These are phyloP conservation scores for Notothenia coriiceps DNA, from an alignment of 2,113 vertebrate species.

Conservation along the genomic window DNA sequence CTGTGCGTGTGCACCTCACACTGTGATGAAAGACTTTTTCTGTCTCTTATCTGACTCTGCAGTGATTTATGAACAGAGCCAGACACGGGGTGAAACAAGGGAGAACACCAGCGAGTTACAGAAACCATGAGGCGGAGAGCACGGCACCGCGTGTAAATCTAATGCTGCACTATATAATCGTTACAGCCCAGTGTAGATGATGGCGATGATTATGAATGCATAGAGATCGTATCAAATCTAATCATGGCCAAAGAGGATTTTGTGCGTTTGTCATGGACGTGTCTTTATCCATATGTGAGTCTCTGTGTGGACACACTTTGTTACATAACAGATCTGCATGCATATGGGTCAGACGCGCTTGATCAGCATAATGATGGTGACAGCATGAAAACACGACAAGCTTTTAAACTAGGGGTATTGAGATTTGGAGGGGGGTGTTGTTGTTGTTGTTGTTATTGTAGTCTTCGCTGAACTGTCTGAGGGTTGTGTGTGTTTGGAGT, in stretches of 20 bases:
- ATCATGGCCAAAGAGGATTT: conserved; percentile 54
- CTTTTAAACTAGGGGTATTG: conserved; percentile 39
- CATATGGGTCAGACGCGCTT: conserved; percentile 60
- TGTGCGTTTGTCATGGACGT: conserved; percentile 35
- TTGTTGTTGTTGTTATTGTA: neutral
- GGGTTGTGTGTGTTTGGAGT: conserved; percentile 1
- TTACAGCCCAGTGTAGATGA: conserved; percentile 31
- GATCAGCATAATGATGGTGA: conserved; percentile 54
- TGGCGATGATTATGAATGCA: conserved; percentile 7
- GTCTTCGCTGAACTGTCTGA: conserved; percentile 15
- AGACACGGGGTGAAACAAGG: neutral
- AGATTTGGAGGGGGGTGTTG: conserved; percentile 2
- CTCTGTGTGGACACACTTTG: conserved; percentile 28
- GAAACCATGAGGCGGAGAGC: neutral
- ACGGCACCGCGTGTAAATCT: conserved; percentile 4
- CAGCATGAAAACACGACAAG: conserved; percentile 48
- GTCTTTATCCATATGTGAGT: conserved; percentile 46
- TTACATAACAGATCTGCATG: conserved; percentile 60
- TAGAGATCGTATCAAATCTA: conserved; percentile 48
- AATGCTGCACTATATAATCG: conserved; percentile 1
- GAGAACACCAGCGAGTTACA: neutral
- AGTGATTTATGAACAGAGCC: conserved; percentile 37
- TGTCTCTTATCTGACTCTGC: conserved; percentile 25
- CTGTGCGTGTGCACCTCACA: conserved; percentile 1
- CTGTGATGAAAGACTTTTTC: conserved; percentile 23